Percentiles rank a stretch among this genome's conserved stretches.
phyloP scores from a whole-genome alignment of 2,888 invertebrate genomes.

The Drosophila austrosaltans region DNA sequence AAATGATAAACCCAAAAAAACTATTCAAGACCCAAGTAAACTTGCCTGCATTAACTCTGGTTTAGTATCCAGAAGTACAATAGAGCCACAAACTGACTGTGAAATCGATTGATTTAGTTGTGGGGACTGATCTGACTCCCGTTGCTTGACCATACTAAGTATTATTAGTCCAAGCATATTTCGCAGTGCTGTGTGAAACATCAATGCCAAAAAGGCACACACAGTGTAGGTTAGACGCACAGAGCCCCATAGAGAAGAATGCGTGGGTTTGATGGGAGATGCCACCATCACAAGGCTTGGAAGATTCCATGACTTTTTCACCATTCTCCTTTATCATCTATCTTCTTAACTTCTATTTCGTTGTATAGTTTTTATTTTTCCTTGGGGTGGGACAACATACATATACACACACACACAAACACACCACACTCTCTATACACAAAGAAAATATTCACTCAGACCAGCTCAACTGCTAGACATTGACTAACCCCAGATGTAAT shows the following conservation, averaged over 20 bases:
- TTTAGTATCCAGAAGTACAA: background rate
- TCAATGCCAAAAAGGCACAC: slow-evolving; percentile 80
- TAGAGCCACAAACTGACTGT: background rate
- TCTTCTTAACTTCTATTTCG: background rate
- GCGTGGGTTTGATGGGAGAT: slow-evolving; percentile 4
- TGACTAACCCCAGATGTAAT: slow-evolving; percentile 30
- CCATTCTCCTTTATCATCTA: slow-evolving; percentile 37
- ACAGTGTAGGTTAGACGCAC: slow-evolving; percentile 81
- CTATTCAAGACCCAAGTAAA: background rate
- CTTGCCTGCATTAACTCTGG: slow-evolving; percentile 35
- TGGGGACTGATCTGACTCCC: slow-evolving; percentile 45
- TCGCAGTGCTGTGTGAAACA: slow-evolving; percentile 82
- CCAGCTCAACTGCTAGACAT: slow-evolving; percentile 8
- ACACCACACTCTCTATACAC: background rate
- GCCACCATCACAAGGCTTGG: slow-evolving; percentile 15
- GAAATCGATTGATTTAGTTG: slow-evolving; percentile 1
- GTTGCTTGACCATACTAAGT: slow-evolving; percentile 85
- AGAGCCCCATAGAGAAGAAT: slow-evolving; percentile 75
- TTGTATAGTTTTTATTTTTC: too few relatives aligned
- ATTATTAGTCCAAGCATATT: slow-evolving; percentile 85
- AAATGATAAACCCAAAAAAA: slow-evolving; percentile 20
- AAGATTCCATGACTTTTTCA: slow-evolving; percentile 56
- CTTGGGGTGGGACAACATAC: background rate
- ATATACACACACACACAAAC: slow-evolving; percentile 21
- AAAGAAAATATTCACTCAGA: slow-evolving; percentile 25